These are phyloP conservation scores for Clusia tigrina DNA, from an alignment of 2,888 invertebrate species.

Conservation along the genomic window DNA sequence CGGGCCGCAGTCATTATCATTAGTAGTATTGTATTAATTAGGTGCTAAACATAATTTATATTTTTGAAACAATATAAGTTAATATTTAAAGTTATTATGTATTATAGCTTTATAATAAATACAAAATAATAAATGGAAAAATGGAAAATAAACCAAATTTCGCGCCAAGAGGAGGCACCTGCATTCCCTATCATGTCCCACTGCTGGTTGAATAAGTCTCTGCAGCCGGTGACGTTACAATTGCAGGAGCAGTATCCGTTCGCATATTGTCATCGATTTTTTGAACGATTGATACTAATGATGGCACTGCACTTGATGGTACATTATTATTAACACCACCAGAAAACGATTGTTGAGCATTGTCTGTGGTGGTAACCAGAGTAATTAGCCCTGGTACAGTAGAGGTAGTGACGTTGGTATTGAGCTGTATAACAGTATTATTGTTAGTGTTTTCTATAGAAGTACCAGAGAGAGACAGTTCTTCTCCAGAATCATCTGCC, in stretches of 20 bases:
- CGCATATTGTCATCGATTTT: conserved; percentile 14
- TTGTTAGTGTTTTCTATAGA: conserved; percentile 59
- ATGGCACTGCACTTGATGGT: conserved; percentile 37
- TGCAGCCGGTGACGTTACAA: conserved; percentile 16
- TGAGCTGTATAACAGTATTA: conserved; percentile 51
- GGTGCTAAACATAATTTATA: conserved; percentile 26
- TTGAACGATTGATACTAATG: conserved; percentile 33
- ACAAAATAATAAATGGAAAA: conserved; percentile 16
- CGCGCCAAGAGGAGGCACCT: not conserved
- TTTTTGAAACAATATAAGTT: conserved; percentile 25
- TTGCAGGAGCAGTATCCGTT: conserved; percentile 2
- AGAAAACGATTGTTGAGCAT: conserved; percentile 28
- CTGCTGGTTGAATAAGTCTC: too few relatives aligned
- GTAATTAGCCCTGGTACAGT: conserved; percentile 21
- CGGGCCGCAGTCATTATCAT: conserved; percentile 12
- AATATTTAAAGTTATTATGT: conserved; percentile 29
- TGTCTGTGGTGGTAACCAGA: conserved; percentile 31
- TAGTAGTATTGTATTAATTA: conserved; percentile 25
- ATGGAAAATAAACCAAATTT: conserved; percentile 20
- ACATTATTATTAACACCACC: conserved; percentile 53
- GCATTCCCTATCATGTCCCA: conserved; percentile 50
- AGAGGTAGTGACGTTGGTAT: conserved; percentile 29
- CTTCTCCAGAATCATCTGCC: conserved; percentile 49
- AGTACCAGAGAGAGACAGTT: conserved; percentile 55
- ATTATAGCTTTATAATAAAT: conserved; percentile 24